Evolutionary conservation across 2,797 vertebrate species (phyloP).

Genomic region (Stomatorhinus walkeri): DNA sequence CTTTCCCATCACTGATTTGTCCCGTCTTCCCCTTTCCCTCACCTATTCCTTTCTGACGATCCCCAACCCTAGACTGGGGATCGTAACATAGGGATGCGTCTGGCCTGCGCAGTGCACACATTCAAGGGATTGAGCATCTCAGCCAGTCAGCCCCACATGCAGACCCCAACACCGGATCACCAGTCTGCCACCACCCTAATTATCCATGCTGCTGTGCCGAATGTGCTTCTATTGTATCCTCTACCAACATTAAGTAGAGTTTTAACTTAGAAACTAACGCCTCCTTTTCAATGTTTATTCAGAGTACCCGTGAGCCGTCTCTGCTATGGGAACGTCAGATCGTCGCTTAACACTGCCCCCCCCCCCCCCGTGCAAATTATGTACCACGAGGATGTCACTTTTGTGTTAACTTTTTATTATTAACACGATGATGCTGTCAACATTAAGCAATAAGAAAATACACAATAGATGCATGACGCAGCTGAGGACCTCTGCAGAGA

Average conservation of each 20-base stretch:
- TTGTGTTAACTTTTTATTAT: slow-evolving; percentile 22
- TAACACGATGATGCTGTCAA: slow-evolving; percentile 24
- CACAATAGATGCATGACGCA: slow-evolving; percentile 12
- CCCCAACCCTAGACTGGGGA: too few relatives aligned
- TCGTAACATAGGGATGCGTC: not conserved
- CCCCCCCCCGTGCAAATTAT: not conserved
- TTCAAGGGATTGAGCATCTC: not conserved
- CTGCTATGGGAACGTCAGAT: not conserved
- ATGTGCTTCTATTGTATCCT: not conserved
- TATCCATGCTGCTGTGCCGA: not conserved
- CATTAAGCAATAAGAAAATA: slow-evolving; percentile 24
- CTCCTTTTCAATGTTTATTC: not conserved
- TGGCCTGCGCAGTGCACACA: not conserved
- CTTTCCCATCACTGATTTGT: too few relatives aligned
- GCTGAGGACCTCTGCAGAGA: not conserved
- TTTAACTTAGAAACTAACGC: not conserved
- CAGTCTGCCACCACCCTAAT: not conserved
- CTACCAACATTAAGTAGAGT: not conserved
- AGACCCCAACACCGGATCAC: not conserved
- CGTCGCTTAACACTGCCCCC: not conserved
- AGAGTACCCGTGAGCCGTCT: not conserved
- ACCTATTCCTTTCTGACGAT: too few relatives aligned
- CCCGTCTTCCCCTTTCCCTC: too few relatives aligned
- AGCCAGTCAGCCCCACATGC: not conserved
- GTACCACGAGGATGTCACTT: not conserved